phyloP scores from a whole-genome alignment of 2,113 vertebrate genomes.

The Platysternon megacephalum region DNA sequence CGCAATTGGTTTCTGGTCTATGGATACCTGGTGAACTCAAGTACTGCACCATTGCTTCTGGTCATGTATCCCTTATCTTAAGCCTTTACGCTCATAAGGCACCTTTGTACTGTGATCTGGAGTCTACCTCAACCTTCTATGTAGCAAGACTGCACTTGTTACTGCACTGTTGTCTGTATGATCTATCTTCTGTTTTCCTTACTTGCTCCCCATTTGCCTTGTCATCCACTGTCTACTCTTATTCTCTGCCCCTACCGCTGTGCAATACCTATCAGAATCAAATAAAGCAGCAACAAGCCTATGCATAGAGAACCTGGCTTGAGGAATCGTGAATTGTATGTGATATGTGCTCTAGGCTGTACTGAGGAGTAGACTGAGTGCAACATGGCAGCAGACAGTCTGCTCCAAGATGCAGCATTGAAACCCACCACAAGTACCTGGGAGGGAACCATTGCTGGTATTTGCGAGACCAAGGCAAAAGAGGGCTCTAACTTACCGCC shows the following conservation, averaged over 20 bases:
- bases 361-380: not conserved
- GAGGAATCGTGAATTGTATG: accelerated
- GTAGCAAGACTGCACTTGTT: accelerated
- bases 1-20: not conserved
- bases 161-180: not conserved
- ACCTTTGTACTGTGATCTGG: not conserved
- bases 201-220: not conserved
- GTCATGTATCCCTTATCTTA: not conserved
- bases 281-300: not conserved
- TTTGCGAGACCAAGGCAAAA: not conserved
- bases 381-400: not conserved
- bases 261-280: not conserved
- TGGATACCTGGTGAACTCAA: not conserved
- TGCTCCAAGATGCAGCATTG: accelerated
- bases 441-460: not conserved
- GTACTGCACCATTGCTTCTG: not conserved
- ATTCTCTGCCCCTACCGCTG: not conserved
- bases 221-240: not conserved
- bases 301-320: not conserved
- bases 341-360: not conserved
- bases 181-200: accelerated
- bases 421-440: accelerated
- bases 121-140: accelerated
- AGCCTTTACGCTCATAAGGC: not conserved
- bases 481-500: not conserved